Evolutionary conservation across 2,888 invertebrate species (phyloP).

Genomic region (Eledone cirrhosa): DNA sequence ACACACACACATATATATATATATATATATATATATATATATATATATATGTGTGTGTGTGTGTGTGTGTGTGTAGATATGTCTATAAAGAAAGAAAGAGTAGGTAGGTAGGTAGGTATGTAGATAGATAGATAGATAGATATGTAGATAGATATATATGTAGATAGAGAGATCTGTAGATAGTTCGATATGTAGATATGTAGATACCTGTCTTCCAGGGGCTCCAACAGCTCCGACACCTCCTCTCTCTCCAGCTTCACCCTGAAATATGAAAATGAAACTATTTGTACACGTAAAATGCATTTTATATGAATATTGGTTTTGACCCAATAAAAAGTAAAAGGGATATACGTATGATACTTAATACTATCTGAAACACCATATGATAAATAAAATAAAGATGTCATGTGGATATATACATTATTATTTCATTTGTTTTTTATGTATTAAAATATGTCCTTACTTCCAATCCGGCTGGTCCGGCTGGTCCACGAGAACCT

Average conservation of each 20-base stretch:
- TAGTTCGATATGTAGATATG: neutral
- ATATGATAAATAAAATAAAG: too few relatives aligned
- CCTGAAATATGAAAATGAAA: slow-evolving; percentile 40
- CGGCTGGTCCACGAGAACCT: slow-evolving; percentile 50
- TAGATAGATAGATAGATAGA: neutral
- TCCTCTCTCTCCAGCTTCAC: slow-evolving; percentile 50
- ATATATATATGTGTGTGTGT: too few relatives aligned
- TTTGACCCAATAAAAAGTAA: too few relatives aligned
- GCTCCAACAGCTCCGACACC: slow-evolving; percentile 46
- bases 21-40: too few relatives aligned
- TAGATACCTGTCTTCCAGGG: slow-evolving; percentile 49
- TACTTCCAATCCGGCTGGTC: slow-evolving; percentile 54
- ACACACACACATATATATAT: too few relatives aligned
- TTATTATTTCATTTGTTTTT: neutral
- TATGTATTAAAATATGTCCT: neutral
- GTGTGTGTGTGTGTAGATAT: neutral
- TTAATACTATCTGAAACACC: too few relatives aligned
- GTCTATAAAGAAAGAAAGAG: neutral
- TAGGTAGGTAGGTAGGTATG: neutral
- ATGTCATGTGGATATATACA: too few relatives aligned
- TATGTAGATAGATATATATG: neutral
- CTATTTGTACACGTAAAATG: too few relatives aligned
- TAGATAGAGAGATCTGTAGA: neutral
- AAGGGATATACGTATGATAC: too few relatives aligned
- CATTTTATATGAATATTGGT: too few relatives aligned